Evolutionary conservation across 64 coral and sea anemone species (phyloP), one percentile per base, ranked within the genome.

Genomic region (Orbicella faveolata): DNA sequence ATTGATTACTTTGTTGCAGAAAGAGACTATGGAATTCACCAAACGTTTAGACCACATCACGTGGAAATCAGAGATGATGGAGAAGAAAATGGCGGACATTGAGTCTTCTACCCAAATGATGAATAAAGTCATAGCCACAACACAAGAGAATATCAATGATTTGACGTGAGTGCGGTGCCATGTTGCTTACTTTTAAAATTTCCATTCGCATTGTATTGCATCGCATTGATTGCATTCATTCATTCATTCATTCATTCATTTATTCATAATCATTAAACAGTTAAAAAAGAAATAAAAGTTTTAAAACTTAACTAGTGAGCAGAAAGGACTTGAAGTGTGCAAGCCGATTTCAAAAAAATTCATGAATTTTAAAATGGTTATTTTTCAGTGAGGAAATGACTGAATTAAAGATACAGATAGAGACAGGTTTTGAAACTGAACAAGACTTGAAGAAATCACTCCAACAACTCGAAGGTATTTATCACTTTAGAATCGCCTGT

Each of bases 31-130:
- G 84, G 88, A 95, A 65, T 74, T 89, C 10, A 79, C 91, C 1
- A 93, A 99, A 80, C 92, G 89, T 21, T 88, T 99, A 9, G 96
- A 99, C 73, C 96, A 98, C 74, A 98, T 98, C 84, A 88, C 85
- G 16, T 98, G 96, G 96, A 95, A 95, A 80, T 90, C 90, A 34
- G 94, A 98, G 48, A 98, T 95, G 96, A 98, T 98, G 93, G 88
- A 90, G 25, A 93, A 93, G 72, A 98, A 98, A 68, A 98, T 93
- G 91, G 79, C 90, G 35, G 96, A 95, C 59, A 98, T 98, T 94
- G 90, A 92, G 12, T 95, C 96, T 2, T 98, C 96, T 0, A 80
- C 82, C 16, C 76, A 54, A 19, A 95, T 95, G 91, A 99, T 99
- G 97, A 89, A 88, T 30, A 95, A 95, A 89, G 90, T 89, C 16